Conservation (phyloP, 2,888 invertebrate species). For the Bembecia ichneumoniformis region DNA sequence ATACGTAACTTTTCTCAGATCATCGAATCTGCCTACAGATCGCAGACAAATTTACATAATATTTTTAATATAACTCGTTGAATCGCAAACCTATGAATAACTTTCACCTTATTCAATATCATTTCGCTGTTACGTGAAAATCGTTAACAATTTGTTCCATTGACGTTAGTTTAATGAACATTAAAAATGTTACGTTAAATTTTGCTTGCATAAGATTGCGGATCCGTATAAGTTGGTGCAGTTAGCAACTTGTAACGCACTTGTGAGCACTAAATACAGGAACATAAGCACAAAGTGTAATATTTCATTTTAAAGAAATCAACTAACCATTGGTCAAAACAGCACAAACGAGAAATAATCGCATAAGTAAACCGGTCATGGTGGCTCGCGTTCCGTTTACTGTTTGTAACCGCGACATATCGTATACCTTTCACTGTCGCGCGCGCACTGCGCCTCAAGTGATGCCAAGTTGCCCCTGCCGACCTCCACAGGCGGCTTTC, state of each 20-base stretch:
- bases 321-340: slow-evolving; percentile 60
- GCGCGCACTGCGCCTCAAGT: slow-evolving; percentile 44
- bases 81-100: slow-evolving; percentile 26
- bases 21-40: not conserved
- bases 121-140: slow-evolving; percentile 33
- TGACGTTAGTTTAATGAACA: not conserved
- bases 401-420: slow-evolving; percentile 40
- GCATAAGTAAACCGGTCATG: slow-evolving; percentile 43
- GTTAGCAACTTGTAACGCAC: no score
- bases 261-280: no score
- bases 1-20: not conserved
- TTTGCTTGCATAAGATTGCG: slow-evolving; percentile 58
- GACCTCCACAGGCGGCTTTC: slow-evolving; percentile 58
- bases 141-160: not conserved
- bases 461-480: slow-evolving; percentile 23
- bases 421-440: slow-evolving; percentile 60
- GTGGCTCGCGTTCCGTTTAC: slow-evolving; percentile 35
- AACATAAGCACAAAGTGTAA: not conserved
- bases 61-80: not conserved
- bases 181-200: slow-evolving; percentile 40
- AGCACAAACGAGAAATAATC: slow-evolving; percentile 54
- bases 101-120: slow-evolving; percentile 41
- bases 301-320: not conserved
- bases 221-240: slow-evolving; percentile 15
- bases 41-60: not conserved